Evolutionary conservation across 2,113 vertebrate genomes (phyloP), one percentile per base, ranked within the genome.

Genomic region (Hypanus sabinus): DNA sequence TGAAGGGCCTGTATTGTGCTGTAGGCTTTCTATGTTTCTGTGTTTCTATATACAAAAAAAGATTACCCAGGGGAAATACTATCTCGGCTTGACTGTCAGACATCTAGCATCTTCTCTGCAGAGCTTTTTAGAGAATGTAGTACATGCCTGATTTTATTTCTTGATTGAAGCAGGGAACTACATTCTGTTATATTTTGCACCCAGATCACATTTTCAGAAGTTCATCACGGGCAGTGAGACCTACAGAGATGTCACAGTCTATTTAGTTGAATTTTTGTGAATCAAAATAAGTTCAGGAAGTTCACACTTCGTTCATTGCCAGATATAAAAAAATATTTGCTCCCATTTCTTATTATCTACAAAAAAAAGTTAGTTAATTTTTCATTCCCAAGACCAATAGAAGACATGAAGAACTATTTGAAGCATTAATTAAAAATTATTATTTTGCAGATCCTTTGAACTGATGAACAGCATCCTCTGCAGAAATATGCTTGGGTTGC

Each of bases 141-240:
- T n/a, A 62, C n/a, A 60, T 62, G 1, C 30, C 27, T 88, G 55
- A 18, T 24, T 88, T 88, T 57, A 60, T 62, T 88, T 55, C 60
- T 60, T 88, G 55, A 33, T n/a, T 30, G 68, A 70, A 70, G 68
- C 83, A 88, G 27, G 18, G 9, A 85, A 85, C 3, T 85, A 85
- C 46, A 57, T 57, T 27, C 60, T 62, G 24, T 88, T 55, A 88
- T 62, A 60, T 85, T 55, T 22, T 85, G 57, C n/a, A 16, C 60
- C 27, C 62, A 5, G 83, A 60, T 88, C 24, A 88, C 83, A 55
- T 88, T 87, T 88, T 88, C 83, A 88, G 57, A n/a, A 62, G 55
- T 88, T 88, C 57, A n/a, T 62, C 24, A 88, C 62, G 83, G 83
- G 27, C 12, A 88, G 55, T 88, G 27, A 62, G 27, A 88, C 60